Percentiles rank a stretch among this genome's conserved stretches.
phyloP scores from a whole-genome alignment of 2,888 invertebrate genomes.

The Monopis laevigella region DNA sequence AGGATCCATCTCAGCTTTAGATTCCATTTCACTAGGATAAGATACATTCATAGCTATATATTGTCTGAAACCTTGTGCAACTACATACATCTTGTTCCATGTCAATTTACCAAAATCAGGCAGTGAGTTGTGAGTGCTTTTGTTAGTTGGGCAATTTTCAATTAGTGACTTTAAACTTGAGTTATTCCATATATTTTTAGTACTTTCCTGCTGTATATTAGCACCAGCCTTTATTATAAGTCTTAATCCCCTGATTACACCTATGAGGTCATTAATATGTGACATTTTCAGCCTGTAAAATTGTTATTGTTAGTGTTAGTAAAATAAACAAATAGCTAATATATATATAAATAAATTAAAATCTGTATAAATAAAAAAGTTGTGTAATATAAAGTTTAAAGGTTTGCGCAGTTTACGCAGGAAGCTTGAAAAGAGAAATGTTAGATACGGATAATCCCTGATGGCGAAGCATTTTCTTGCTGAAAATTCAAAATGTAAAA shows the following conservation, averaged over 20 bases:
- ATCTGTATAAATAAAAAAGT: neutral
- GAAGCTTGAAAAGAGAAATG: no score
- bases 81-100: constrained; percentile 72
- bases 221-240: constrained; percentile 72
- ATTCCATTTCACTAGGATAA: constrained; percentile 28
- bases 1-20: constrained; percentile 32
- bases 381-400: no score
- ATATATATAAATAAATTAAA: neutral
- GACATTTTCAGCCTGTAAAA: no score
- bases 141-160: constrained; percentile 41
- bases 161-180: constrained; percentile 70
- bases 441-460: no score
- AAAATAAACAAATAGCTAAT: constrained; percentile 6
- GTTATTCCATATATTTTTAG: constrained; percentile 72
- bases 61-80: constrained; percentile 75
- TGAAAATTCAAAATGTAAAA: no score
- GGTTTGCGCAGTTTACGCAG: no score
- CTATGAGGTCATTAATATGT: constrained; percentile 71
- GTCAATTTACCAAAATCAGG: constrained; percentile 45
- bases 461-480: no score
- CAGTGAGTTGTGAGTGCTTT: constrained; percentile 32
- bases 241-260: constrained; percentile 75
- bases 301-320: constrained; percentile 26
- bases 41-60: constrained; percentile 55
- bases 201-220: constrained; percentile 70